Percentiles rank a stretch among this genome's conserved stretches.
Conservation (phyloP, 2,888 invertebrate species). For the Steinernema carpocapsae region DNA sequence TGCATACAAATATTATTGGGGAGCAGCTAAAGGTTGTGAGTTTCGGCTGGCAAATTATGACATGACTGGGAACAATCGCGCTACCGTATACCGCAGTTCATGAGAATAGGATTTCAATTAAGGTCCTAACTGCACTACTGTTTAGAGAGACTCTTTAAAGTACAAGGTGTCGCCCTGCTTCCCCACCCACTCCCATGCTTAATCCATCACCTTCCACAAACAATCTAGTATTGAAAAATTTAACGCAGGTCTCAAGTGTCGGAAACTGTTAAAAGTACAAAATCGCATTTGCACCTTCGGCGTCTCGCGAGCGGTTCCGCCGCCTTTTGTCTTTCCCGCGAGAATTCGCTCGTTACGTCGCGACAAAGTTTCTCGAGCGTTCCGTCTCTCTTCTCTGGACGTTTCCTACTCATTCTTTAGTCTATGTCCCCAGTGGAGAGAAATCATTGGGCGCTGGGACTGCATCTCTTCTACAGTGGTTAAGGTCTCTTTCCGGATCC, state of each 20-base stretch:
- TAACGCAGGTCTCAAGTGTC: too few relatives aligned
- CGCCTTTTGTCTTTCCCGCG: not conserved
- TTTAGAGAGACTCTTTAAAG: slow-evolving; percentile 1
- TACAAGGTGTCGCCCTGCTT: not conserved
- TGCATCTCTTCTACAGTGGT: not conserved
- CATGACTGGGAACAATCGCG: not conserved
- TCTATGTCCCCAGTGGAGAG: not conserved
- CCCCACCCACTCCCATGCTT: not conserved
- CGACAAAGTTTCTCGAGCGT: too few relatives aligned
- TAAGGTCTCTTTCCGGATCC: not conserved
- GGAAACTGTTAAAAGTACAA: too few relatives aligned
- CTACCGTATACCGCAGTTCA: slow-evolving; percentile 11
- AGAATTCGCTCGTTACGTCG: too few relatives aligned
- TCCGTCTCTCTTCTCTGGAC: not conserved
- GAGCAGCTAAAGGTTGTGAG: not conserved
- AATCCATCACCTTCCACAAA: slow-evolving; percentile 6
- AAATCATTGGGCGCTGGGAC: not conserved
- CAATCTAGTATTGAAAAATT: too few relatives aligned
- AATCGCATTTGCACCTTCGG: too few relatives aligned
- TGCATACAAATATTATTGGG: not conserved
- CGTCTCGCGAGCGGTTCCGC: too few relatives aligned
- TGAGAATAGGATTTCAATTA: not conserved
- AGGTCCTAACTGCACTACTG: too few relatives aligned
- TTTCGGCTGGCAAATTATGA: not conserved
- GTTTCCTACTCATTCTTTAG: slow-evolving; percentile 8